Evolutionary conservation across 1,140 invertebrate genomes (phyloP), one percentile per base, ranked within the genome.

Genomic region (Cotesia typhae): DNA sequence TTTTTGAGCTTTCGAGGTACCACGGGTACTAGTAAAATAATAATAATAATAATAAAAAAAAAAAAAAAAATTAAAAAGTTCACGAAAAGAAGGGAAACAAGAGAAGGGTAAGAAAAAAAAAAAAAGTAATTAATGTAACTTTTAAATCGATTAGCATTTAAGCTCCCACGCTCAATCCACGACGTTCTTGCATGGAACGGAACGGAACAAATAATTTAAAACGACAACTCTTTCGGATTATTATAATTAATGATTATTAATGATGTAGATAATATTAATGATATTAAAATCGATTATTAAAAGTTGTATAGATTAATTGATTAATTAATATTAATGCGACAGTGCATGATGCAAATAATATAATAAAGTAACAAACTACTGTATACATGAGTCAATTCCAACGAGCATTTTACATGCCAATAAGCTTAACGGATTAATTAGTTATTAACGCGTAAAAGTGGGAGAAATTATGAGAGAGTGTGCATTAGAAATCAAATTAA

Each of bases 331-430:
- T 52, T 52, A 41, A 41, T 41, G 4, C 41, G 41, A 41, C 20
- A 41, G 10, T 10, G 41, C 41, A 41, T 41, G 41, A 41, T 6
- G 41, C 17, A 65, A 36, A 41, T n/a, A 47, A 38, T 41, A n/a
- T 41, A 65, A 65, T 7, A 3, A 38, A 41, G 12, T 65, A 57
- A 67, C 10, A 60, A 60, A 35, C 60, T 81, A 83, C 81, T 85
- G 80, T 84, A 85, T 77, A 85, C 84, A 84, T 77, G 82, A 85
- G 84, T 86, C 84, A 86, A 87, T 87, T 86, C 83, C 84, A 86
- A 87, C 81, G 79, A 86, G 84, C 84, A 85, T 85, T 87, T 85
- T 86, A 41, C 81, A 86, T 87, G 84, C 84, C 79, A 87, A 74
- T 85, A 84, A 85, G 84, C 82, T 85, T 87, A 84, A 85, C 80